A percentile compares a stretch with the other conserved stretches of the same genome.
Evolutionary conservation across 2,113 vertebrate genomes (phyloP).

Genomic region (Eurystomus gularis): DNA sequence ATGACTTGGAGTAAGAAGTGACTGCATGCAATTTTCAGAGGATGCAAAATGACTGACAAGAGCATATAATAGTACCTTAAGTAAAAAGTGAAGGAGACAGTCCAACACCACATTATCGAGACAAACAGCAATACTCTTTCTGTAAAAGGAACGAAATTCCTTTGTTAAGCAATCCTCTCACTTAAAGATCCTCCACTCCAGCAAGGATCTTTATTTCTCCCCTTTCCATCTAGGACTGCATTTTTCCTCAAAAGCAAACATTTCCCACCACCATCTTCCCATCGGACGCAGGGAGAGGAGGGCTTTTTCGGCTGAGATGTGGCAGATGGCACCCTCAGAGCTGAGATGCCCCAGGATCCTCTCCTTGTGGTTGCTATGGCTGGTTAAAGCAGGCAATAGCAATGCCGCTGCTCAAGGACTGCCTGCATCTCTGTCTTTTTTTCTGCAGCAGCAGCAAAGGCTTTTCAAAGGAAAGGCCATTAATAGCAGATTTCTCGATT

Average conservation of each 20-base stretch:
- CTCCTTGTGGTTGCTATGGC: neutral
- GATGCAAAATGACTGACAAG: neutral
- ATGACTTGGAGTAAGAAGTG: neutral
- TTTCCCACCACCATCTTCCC: neutral
- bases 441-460: neutral
- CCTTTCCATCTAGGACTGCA: neutral
- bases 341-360: neutral
- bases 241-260: neutral
- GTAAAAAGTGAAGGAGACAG: neutral
- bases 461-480: neutral
- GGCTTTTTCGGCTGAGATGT: neutral
- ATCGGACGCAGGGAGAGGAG: rapidly evolving
- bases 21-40: neutral
- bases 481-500: slow-evolving; percentile 11
- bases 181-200: neutral
- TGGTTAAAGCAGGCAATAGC: neutral
- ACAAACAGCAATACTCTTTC: slow-evolving; percentile 1
- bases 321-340: neutral
- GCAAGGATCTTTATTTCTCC: neutral
- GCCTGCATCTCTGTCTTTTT: neutral
- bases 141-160: neutral
- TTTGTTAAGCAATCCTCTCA: neutral
- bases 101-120: neutral
- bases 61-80: neutral
- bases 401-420: neutral